Evolutionary conservation across 2,888 invertebrate genomes (phyloP).

Genomic region (Drosophila siamana): DNA sequence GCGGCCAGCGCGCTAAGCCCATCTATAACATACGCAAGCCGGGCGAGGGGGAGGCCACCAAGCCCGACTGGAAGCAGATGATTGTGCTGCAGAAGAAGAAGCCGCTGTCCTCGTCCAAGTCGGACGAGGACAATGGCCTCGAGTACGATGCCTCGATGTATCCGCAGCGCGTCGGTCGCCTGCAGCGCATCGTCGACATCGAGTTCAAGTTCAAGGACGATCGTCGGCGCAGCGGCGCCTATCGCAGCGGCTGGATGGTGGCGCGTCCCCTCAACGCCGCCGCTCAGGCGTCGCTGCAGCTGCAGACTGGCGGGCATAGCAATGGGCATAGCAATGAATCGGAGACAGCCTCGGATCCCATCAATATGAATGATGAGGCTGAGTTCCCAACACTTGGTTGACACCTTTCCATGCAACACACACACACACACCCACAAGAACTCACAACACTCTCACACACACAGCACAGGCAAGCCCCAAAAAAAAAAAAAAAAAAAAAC

Average conservation of each 20-base stretch:
- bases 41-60: conserved; percentile 35
- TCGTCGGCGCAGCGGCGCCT: conserved; percentile 15
- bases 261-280: neutral
- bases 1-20: conserved; percentile 30
- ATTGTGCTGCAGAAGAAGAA: conserved; percentile 29
- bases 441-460: neutral
- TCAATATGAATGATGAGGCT: conserved; percentile 37
- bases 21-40: conserved; percentile 45
- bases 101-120: neutral
- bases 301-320: neutral
- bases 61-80: conserved; percentile 43
- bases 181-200: conserved; percentile 36
- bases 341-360: neutral
- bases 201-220: conserved; percentile 49
- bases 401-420: neutral
- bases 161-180: conserved; percentile 41
- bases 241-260: neutral
- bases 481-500: too few species aligned
- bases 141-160: conserved; percentile 27
- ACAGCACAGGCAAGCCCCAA: neutral
- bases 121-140: neutral
- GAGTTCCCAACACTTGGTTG: conserved; percentile 47
- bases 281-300: neutral
- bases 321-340: neutral
- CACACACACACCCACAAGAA: neutral